A percentile compares a stretch with the other conserved stretches of the same genome.
phyloP scores from a whole-genome alignment of 2,888 invertebrate species.

The Cosmia trapezina region DNA sequence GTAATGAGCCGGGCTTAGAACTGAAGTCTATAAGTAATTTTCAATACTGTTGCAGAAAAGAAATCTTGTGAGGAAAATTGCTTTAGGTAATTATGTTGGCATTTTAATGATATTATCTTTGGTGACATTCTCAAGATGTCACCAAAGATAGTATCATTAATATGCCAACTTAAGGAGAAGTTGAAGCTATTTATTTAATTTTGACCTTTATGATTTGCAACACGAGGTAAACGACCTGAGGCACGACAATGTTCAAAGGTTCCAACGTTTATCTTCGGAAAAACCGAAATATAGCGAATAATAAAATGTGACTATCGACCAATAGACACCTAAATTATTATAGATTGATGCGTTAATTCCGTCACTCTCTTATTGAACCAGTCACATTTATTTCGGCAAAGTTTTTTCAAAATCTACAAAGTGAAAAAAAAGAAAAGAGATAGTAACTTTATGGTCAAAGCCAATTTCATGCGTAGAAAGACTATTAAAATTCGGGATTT shows the following conservation, averaged over 20 bases:
- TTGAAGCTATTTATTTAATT: too few relatives aligned
- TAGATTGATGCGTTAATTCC: too few relatives aligned
- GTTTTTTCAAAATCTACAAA: too few relatives aligned
- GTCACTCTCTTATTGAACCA: too few relatives aligned
- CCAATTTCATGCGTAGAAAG: neutral
- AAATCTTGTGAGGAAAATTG: conserved; percentile 10
- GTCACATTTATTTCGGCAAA: too few relatives aligned
- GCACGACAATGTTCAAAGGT: too few relatives aligned
- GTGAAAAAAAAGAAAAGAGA: neutral
- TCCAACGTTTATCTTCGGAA: too few relatives aligned
- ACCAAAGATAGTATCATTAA: neutral
- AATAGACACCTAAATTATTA: too few relatives aligned
- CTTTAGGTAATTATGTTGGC: neutral
- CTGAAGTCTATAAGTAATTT: neutral
- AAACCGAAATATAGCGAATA: too few relatives aligned
- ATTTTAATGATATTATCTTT: neutral
- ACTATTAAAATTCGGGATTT: neutral
- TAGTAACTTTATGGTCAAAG: too few relatives aligned
- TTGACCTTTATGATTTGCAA: neutral
- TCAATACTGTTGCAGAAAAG: conserved; percentile 3
- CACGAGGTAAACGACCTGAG: neutral
- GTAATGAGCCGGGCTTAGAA: neutral
- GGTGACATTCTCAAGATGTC: neutral
- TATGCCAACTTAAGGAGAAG: too few relatives aligned
- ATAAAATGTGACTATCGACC: too few relatives aligned